Percentiles rank a stretch among this genome's conserved stretches.
Conservation (phyloP, 1,140 invertebrate genomes). For the Phocides pigmalion region DNA sequence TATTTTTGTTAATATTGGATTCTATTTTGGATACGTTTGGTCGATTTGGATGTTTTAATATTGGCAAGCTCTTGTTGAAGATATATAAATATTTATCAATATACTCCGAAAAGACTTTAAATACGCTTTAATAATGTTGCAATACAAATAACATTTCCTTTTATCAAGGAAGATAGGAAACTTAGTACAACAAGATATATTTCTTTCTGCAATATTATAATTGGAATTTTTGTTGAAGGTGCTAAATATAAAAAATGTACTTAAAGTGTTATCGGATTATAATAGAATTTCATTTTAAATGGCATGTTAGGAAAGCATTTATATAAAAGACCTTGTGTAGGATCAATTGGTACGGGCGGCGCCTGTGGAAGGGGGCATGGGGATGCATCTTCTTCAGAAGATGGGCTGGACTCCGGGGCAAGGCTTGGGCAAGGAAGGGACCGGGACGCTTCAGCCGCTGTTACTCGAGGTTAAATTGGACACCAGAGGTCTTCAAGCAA, state of each 20-base stretch:
- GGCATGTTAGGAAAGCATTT: not conserved
- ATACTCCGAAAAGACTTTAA: too few relatives aligned
- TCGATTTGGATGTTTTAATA: not conserved
- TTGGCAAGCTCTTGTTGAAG: not conserved
- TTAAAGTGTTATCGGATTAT: too few relatives aligned
- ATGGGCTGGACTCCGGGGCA: constrained; percentile 99
- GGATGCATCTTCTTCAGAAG: constrained; percentile 97
- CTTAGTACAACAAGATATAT: too few relatives aligned
- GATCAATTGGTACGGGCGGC: constrained; percentile 93
- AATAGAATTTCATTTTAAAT: too few relatives aligned
- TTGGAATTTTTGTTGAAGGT: too few relatives aligned
- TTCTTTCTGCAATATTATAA: too few relatives aligned
- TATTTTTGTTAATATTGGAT: not conserved
- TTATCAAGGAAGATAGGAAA: too few relatives aligned
- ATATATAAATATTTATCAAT: too few relatives aligned
- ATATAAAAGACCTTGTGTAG: constrained; percentile 79
- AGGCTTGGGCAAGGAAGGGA: constrained; percentile 97
- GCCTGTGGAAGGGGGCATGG: constrained; percentile 96
- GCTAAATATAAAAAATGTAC: too few relatives aligned
- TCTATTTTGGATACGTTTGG: not conserved
- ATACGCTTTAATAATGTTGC: too few relatives aligned
- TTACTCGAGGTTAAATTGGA: constrained; percentile 96
- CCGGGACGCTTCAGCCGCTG: constrained; percentile 94
- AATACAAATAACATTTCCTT: too few relatives aligned
- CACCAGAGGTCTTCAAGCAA: constrained; percentile 92